phyloP scores from a whole-genome alignment of 2,113 vertebrate genomes.

The Albula goreensis region DNA sequence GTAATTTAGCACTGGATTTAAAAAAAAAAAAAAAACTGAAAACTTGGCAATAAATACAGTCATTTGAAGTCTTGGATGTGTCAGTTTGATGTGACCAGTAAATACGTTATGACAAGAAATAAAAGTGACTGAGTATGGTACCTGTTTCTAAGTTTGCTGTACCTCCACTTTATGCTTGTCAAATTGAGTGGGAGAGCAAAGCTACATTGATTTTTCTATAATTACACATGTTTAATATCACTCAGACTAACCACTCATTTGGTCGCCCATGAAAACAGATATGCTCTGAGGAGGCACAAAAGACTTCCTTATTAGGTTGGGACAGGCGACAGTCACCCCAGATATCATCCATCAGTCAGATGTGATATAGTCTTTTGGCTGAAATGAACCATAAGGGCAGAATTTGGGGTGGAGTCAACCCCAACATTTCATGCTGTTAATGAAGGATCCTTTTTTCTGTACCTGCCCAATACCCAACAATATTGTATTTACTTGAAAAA shows the following conservation, averaged over 20 bases:
- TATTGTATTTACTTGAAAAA: no score
- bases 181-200: not conserved
- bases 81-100: not conserved
- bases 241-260: not conserved
- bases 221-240: not conserved
- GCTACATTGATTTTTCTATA: not conserved
- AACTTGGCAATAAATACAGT: constrained; percentile 2
- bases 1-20: not conserved
- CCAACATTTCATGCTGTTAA: not conserved
- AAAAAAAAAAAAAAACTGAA: constrained; percentile 4
- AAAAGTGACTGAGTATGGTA: not conserved
- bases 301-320: not conserved
- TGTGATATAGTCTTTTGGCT: not conserved
- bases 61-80: not conserved
- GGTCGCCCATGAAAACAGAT: not conserved
- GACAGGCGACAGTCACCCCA: not conserved
- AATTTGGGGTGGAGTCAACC: not conserved
- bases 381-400: not conserved
- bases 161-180: not conserved
- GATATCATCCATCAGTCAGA: not conserved
- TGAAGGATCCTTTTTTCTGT: not conserved
- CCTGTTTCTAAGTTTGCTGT: not conserved
- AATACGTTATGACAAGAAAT: not conserved
- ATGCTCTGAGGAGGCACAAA: not conserved
- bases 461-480: no score